Base-by-base conservation (phyloP, 2,113 vertebrate species). In the Pygoscelis antarcticus region DNA sequence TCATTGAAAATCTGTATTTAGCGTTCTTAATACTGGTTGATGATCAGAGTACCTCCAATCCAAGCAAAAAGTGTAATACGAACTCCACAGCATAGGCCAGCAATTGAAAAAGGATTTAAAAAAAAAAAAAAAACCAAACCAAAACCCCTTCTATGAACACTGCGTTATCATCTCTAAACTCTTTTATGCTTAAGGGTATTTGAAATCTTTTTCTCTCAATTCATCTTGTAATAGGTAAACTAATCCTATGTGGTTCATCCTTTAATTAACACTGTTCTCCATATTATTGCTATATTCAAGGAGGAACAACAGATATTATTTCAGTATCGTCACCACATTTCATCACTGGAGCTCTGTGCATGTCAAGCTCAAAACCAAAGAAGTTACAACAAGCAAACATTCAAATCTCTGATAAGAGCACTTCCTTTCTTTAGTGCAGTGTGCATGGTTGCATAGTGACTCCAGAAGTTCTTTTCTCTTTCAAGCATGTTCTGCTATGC, bases 101-200 rank as follows among this genome's bases (percentile, higher is more conserved):
- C 18, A 87, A 36, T 0, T n/a, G 16, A 25, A 86, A 78, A 64
- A 55, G 1, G 2, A 57, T 20, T 80, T 27, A 16, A 57, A 84
- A 68, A 19, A 14, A 52, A 1, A 1, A 20, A n/a, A 2, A 19
- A 38, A n/a, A 10, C 2, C 13, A 25, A n/a, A 2, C 1, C 22
- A 17, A 57, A 47, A 8, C 0, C 19, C 22, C 21, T 60, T 30
- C 26, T 20, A 16, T 13, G 16, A 68, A 27, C 4, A 20, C 1
- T 34, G 12, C 15, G 51, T 11, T 25, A 34, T 19, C n/a, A 32
- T 6, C 22, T 68, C 57, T 82, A 42, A 84, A 83, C 16, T 81
- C 22, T 62, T 60, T 30, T 13, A 64, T 21, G 20, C 13, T 42
- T 51, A 49, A 68, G 36, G 10, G 14, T 40, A 51, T 44, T 49